Evolutionary conservation across 35 echinoderm and acorn worm genomes (phyloP), one percentile per base, ranked within the genome.

Genomic region (Heliocidaris tuberculata): DNA sequence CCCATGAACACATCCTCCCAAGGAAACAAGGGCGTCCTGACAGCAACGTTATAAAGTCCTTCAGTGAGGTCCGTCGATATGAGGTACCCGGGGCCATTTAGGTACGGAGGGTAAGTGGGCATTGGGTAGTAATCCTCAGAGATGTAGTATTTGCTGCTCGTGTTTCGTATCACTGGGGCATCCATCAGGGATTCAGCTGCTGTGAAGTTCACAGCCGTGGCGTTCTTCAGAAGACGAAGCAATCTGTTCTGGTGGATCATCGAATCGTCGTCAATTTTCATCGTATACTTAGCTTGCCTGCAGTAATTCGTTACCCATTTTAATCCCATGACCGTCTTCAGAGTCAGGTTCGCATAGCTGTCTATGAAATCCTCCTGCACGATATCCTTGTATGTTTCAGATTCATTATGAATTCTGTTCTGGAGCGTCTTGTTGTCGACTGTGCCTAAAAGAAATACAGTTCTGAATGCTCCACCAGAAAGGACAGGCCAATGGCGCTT

Each of bases 81-180:
- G 49, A 99, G 30, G 56, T 97, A 97, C 12, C 94, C 95, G 17
- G 95, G 94, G 32, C 98, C 98, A n/a, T 93, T 95, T 6, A 96
- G 86, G 86, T 96, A 99, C 21, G 96, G 96, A 8, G 96, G 98
- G 94, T 96, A 99, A 12, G 86, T 92, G 16, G 85, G 61, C 42
- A 86, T 15, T 0, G 95, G 95, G 78, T 97, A 99, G 2, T 85
- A 35, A 11, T 94, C 42, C 27, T 92, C 93, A 7, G 98, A 94
- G 19, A 96, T 96, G 71, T 96, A 97, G 96, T 96, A 97, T 90
- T 99, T 99, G 52, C 92, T 96, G 10, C 94, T 88, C 27, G 35
- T 92, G 47, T 97, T 85, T 78, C 96, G 71, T 50, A 94, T 94
- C 47, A 89, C 87, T 30, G 87, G 87, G 87, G 87, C 32, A 19